phyloP scores from a whole-genome alignment of 2,888 invertebrate species.

The Lottia scabra region DNA sequence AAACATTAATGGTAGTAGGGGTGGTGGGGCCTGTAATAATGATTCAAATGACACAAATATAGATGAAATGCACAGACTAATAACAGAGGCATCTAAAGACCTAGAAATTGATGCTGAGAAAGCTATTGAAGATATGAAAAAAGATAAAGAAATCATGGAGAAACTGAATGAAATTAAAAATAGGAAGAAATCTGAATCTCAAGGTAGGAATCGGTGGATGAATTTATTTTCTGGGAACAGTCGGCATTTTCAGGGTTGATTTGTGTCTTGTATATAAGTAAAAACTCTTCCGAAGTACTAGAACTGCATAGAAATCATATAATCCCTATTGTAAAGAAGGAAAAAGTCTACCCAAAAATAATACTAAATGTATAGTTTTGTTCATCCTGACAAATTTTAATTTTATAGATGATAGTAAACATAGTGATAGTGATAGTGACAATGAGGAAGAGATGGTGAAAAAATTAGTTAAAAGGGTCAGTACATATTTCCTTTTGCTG shows the following conservation, averaged over 20 bases:
- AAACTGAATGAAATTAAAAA: constrained; percentile 63
- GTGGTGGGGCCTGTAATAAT: neutral
- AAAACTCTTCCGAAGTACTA: too few species aligned
- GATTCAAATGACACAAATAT: constrained; percentile 31
- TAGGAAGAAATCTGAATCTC: constrained; percentile 55
- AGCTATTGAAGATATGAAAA: constrained; percentile 52
- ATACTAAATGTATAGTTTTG: too few species aligned
- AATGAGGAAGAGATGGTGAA: constrained; percentile 47
- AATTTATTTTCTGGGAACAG: too few species aligned
- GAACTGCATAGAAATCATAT: too few species aligned
- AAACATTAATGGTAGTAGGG: constrained; percentile 30
- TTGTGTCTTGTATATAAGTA: too few species aligned
- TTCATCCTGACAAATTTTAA: too few species aligned
- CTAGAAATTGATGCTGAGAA: constrained; percentile 58
- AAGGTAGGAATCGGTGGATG: too few species aligned
- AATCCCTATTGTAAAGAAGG: too few species aligned
- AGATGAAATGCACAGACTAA: constrained; percentile 54
- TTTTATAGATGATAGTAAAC: neutral
- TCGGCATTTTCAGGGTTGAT: too few species aligned
- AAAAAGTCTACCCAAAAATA: too few species aligned
- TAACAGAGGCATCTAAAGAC: constrained; percentile 52
- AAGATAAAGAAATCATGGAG: constrained; percentile 61
- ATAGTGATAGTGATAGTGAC: constrained; percentile 41
- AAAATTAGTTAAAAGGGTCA: constrained; percentile 49
- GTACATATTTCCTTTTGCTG: neutral